Evolutionary conservation across 1,140 invertebrate genomes (phyloP), one percentile per base, ranked within the genome.

Genomic region (Papilio polyxenes): DNA sequence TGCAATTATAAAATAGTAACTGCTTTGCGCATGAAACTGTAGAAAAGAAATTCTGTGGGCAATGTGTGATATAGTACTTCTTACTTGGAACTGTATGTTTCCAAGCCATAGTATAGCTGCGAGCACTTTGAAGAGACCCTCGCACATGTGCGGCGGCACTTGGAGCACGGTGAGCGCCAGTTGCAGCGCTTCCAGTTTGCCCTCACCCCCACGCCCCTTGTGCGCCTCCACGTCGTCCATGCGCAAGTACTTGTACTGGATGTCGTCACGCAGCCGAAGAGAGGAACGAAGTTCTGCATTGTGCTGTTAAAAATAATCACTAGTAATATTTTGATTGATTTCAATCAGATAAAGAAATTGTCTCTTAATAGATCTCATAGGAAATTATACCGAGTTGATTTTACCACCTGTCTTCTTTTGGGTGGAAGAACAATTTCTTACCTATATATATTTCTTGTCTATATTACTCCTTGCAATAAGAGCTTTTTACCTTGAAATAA

Each of bases 51-150:
- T 44, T 44, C 7, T 44, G 7, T 44, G 7, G 7, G 40, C n/a
- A 51, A n/a, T 59, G 17, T 6, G 17, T n/a, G n/a, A 59, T 10
- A 31, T 31, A 31, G 0, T 59, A 7, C 49, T 51, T 77, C 81
- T 90, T 88, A 96, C 96, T 93, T 97, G 96, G 95, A 99, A 99
- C 82, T 96, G 96, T 77, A 99, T 95, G 93, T 99, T 99, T 48
- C 98, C 98, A 13, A 99, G 95, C 98, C 98, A 98, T 40, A 99
- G 95, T 82, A 99, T 98, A 3, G 98, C 98, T 13, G 98, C 98
- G 11, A 99, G 91, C 0, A 98, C 97, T 89, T 97, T 97, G 90
- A 98, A 99, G 82, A 99, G 98, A 0, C 98, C 98, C 90, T 98
- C 97, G 89, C 97, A 98, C 96, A 98, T 98, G 82, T 97, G 96